Evolutionary conservation across 2,888 invertebrate genomes (phyloP), one percentile per base, ranked within the genome.

Genomic region (Yponomeuta sedellus): DNA sequence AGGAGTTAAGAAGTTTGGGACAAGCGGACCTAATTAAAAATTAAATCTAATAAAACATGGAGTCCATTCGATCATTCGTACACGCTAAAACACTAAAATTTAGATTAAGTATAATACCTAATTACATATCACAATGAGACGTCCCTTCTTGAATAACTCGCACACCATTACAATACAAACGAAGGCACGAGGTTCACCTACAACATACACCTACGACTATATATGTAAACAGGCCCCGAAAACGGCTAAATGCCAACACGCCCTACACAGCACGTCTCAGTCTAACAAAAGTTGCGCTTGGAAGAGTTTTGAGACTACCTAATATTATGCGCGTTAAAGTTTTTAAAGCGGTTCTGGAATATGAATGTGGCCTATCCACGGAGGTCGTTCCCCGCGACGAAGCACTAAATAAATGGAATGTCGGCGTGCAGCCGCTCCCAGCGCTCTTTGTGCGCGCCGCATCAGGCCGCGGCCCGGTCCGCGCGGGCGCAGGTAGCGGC

Each of bases 111-210:
- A 65, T 87, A 88, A 86, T 90, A 34, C 34, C 34, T 34, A 91
- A 89, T 91, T 89, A 91, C 88, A 91, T 91, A 91, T 91, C 90
- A 91, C 90, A 91, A 88, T 90, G 89, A 88, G 88, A 88, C 88
- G 85, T 88, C 86, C 85, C 85, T 84, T 85, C 83, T 81, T 77
- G 79, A 82, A 81, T 81, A 85, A 87, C 85, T 85, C 85, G 82
- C 88, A 88, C 82, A 83, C 83, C 79, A 82, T 83, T 83, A 85
- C 77, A 83, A 80, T 84, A 85, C 79, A 85, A 85, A 86, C 84
- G 83, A 90, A 91, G 90, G 90, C 90, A 89, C 89, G 89, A 90
- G 88, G 88, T 88, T 89, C 84, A 85, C 79, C 84, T 86, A 86
- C 80, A 77, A 85, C 79, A 83, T 87, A 86, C 80, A 77, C 73